Base-by-base conservation (phyloP, 2,113 vertebrate genomes). In the Panthera tigris region DNA sequence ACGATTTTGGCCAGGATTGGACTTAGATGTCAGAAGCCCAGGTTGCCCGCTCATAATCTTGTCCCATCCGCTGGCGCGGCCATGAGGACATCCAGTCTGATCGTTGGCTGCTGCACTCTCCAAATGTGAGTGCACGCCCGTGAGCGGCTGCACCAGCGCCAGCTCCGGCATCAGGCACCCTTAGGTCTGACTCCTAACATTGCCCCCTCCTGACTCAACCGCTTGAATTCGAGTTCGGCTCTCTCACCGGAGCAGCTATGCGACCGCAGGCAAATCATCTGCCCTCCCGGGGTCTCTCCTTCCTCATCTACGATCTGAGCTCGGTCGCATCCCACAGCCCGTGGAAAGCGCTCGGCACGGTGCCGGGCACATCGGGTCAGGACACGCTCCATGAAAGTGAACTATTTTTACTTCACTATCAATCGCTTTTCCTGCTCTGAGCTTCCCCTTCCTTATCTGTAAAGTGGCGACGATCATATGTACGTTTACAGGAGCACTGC, bases 341-440 rank as follows among this genome's bases (percentile, higher is more conserved):
- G n/a, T 1, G 19, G 78, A 83, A 65, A 81, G 69, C 88, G 50
- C 13, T 11, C 1, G 55, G 65, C 16, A 1, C 4, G 5, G 39
- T 8, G 15, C 91, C 68, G 12, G 74, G 79, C 39, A 66, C 63
- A 0, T 1, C 1, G 52, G 14, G 18, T 21, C 88, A 48, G 48
- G 5, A 19, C 4, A 1, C 50, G 52, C 36, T 76, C 69, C 5
- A n/a, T 55, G 15, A 31, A 39, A 10, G 41, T 52, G 21, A 48
- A 68, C 29, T 74, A 3, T 7, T 19, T 33, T 33, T 45, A n/a
- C 66, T 94, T 52, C 4, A 50, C 68, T 27, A 79, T 29, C 27
- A 81, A 88, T 65, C 45, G 16, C 5, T 57, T 48, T 80, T 78
- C 80, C 85, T 93, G 31, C 61, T 85, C 39, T n/a, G 33, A 95